These are phyloP conservation scores for Hassar affinis DNA, from an alignment of 2,113 vertebrate species.

Conservation along the genomic window DNA sequence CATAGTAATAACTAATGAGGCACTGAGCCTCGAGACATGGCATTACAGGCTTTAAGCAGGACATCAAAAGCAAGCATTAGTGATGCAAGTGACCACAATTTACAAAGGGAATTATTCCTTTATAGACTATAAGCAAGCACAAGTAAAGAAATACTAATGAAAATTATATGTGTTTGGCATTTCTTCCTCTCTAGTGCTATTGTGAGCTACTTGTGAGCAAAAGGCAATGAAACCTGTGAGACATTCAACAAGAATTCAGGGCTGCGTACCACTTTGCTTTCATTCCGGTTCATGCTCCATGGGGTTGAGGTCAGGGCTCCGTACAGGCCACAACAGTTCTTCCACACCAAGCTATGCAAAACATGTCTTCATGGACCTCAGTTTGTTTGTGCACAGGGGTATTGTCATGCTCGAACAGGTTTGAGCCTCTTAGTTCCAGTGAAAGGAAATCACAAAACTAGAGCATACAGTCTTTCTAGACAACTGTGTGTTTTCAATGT, in stretches of 20 bases:
- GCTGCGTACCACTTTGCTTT: neutral
- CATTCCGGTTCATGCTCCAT: neutral
- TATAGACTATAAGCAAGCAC: neutral
- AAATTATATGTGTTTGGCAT: neutral
- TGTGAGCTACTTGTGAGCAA: neutral
- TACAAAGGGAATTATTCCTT: neutral
- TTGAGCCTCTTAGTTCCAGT: neutral
- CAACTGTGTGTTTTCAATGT: neutral
- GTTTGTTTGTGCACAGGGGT: neutral
- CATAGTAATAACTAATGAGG: neutral
- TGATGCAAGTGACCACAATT: neutral
- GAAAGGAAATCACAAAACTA: neutral
- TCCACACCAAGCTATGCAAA: neutral
- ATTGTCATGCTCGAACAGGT: neutral
- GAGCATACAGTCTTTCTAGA: neutral
- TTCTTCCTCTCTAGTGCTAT: neutral
- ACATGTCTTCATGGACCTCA: neutral
- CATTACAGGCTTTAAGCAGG: neutral
- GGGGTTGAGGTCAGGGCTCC: neutral
- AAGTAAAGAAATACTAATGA: neutral
- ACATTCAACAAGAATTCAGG: neutral
- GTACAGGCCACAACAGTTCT: neutral
- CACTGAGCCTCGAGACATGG: neutral
- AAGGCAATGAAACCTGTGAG: neutral
- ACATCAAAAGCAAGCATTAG: neutral